A percentile compares a stretch with the other conserved stretches of the same genome.
Evolutionary conservation across 37 sponge, comb jelly and placozoan genomes (phyloP).

Genomic region (Ephydatia muelleri): DNA sequence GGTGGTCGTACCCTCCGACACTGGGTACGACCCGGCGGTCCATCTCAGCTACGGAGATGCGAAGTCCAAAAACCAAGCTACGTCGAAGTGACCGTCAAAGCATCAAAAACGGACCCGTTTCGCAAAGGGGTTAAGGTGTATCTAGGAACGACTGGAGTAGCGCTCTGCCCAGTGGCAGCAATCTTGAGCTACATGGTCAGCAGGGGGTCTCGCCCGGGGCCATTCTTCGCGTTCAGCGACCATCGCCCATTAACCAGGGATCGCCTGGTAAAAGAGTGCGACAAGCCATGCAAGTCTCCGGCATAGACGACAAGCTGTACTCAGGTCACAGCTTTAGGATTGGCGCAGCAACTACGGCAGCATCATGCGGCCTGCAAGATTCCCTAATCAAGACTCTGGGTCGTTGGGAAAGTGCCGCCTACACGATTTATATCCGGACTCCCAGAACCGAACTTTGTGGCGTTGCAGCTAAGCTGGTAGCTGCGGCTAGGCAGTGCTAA

Average conservation of each 20-base stretch:
- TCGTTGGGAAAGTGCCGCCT: constrained; percentile 17
- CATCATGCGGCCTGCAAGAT: constrained; percentile 7
- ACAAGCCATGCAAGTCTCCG: not conserved
- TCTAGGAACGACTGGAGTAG: not conserved
- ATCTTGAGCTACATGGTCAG: not conserved
- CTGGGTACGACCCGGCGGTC: constrained; percentile 5
- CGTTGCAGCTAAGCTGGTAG: too few species aligned
- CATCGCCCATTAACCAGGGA: not conserved
- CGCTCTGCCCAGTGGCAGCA: constrained; percentile 18
- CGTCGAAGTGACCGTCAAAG: not conserved
- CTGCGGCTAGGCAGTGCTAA: too few species aligned
- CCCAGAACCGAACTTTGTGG: not conserved
- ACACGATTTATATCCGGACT: not conserved
- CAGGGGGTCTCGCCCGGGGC: not conserved
- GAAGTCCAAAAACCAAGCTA: not conserved
- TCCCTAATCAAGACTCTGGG: constrained; percentile 19
- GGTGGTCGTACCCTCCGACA: not conserved
- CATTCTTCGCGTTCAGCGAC: not conserved
- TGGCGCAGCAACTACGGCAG: constrained; percentile 37
- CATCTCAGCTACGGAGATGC: constrained; percentile 11
- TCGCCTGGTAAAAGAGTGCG: constrained; percentile 6
- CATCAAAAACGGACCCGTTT: constrained; percentile 33
- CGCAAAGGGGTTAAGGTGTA: constrained; percentile 4
- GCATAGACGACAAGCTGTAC: constrained; percentile 2
- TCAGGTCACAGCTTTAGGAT: constrained; percentile 29